Conservation (phyloP, 2,888 invertebrate genomes). For the Oligia latruncula region DNA sequence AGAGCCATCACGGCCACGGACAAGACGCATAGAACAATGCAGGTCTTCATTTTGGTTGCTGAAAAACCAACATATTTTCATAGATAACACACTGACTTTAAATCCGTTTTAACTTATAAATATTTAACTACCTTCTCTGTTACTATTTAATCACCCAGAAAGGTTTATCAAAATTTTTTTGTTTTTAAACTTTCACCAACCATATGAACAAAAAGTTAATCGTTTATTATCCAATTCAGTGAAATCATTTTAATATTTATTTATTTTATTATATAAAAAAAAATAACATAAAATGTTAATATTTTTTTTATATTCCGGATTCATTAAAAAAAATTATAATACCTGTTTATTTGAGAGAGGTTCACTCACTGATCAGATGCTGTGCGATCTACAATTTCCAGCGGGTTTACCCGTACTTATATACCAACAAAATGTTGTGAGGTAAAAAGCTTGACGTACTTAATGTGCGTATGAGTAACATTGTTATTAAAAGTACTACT, state of each 20-base stretch:
- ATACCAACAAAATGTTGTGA: slow-evolving; percentile 40
- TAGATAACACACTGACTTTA: not conserved
- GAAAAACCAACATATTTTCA: not conserved
- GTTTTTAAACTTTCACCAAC: too few relatives aligned
- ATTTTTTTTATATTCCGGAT: too few relatives aligned
- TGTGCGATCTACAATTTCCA: slow-evolving; percentile 21
- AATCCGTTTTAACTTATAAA: not conserved
- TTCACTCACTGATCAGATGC: slow-evolving; percentile 32
- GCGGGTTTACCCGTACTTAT: slow-evolving; percentile 37
- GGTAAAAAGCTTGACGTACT: slow-evolving; percentile 36
- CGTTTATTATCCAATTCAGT: too few relatives aligned
- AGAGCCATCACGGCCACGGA: slow-evolving; percentile 68
- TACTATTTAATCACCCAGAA: not conserved
- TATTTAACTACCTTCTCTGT: not conserved
- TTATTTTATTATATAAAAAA: not conserved
- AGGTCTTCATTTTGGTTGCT: slow-evolving; percentile 66
- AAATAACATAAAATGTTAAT: too few relatives aligned
- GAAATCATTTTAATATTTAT: not conserved
- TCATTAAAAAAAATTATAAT: slow-evolving; percentile 14
- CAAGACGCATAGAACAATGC: slow-evolving; percentile 73
- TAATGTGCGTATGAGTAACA: slow-evolving; percentile 4
- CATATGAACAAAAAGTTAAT: too few relatives aligned
- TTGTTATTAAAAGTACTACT: not conserved
- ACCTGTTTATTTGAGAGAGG: slow-evolving; percentile 35
- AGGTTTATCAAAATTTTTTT: not conserved